Evolutionary conservation across 2,888 invertebrate species (phyloP).

Genomic region (Cryptus viduatorius): DNA sequence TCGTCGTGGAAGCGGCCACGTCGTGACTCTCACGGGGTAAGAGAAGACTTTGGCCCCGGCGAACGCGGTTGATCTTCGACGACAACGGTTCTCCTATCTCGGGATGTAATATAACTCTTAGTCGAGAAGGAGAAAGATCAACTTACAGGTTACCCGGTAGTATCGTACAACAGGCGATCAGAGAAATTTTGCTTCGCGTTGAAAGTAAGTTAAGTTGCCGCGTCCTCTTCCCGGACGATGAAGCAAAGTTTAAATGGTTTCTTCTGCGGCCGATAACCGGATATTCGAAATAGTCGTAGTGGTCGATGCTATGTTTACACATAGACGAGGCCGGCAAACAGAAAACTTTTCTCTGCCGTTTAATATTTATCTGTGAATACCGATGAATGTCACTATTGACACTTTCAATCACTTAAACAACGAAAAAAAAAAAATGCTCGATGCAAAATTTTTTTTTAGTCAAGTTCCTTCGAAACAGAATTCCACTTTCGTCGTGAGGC

Average conservation of each 20-base stretch:
- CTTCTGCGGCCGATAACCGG: too few relatives aligned
- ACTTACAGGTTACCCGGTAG: neutral
- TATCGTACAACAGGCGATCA: conserved; percentile 38
- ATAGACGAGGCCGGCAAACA: neutral
- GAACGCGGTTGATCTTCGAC: conserved; percentile 11
- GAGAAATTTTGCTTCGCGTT: conserved; percentile 56
- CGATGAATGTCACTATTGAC: neutral
- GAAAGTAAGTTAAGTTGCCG: conserved; percentile 34
- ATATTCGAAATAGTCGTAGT: neutral
- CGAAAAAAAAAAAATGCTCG: neutral
- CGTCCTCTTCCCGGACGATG: conserved; percentile 8
- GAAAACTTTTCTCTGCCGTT: neutral
- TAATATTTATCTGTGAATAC: neutral
- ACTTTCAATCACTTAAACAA: neutral
- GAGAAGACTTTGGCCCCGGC: conserved; percentile 1
- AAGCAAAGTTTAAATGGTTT: neutral
- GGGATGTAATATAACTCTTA: neutral
- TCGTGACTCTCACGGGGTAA: neutral
- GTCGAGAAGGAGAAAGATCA: conserved; percentile 9
- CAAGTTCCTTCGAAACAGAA: neutral
- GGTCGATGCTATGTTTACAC: neutral
- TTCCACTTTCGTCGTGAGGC: neutral
- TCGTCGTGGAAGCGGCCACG: conserved; percentile 1
- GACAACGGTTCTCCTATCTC: neutral
- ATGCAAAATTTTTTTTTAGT: neutral